Evolutionary conservation across 2,113 vertebrate genomes (phyloP), one percentile per base, ranked within the genome.

Genomic region (Misgurnus anguillicaudatus): DNA sequence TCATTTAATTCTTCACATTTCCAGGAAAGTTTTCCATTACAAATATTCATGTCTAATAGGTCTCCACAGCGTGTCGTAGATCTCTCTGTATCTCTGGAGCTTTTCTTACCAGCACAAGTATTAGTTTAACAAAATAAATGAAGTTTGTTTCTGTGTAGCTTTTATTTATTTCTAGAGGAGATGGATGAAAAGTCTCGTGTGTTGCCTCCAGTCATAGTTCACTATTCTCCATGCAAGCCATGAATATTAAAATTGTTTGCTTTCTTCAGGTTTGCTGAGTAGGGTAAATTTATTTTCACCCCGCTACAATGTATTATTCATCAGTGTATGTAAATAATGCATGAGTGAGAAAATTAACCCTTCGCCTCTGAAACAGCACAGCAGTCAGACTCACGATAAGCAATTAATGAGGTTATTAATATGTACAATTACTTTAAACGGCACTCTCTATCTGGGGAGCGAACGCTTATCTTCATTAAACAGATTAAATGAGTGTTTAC

Each of bases 301-400:
- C 89, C 90, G 90, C 91, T 90, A 90, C 91, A 91, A 95, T 95
- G 93, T 94, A 95, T 95, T 95, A 95, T 95, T 95, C 93, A 95
- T 95, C 92, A 93, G 91, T 88, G 91, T 82, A 89, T 79, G 92
- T 95, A 95, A 95, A 95, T 95, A 94, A 94, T 95, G 92, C 93
- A 94, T 94, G 92, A 86, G 88, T 93, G 93, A 91, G 89, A 77
- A 89, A 92, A 90, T 94, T 92, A 95, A 95, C 94, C 92, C 93
- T 86, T 94, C 89, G n/a, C 47, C 71, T 91, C 78, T 78, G 57
- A 78, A 70, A 42, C 36, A 6, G 5, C 66, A 69, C 41, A 55
- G 71, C 53, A 78, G 77, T 71, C 77, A 48, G 80, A 80, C 69
- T 81, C 53, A 78, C 48, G 61, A 72, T 76, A 71, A 41, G 74